phyloP scores from a whole-genome alignment of 2,113 vertebrate genomes.

The Phylloscopus whistleri region DNA sequence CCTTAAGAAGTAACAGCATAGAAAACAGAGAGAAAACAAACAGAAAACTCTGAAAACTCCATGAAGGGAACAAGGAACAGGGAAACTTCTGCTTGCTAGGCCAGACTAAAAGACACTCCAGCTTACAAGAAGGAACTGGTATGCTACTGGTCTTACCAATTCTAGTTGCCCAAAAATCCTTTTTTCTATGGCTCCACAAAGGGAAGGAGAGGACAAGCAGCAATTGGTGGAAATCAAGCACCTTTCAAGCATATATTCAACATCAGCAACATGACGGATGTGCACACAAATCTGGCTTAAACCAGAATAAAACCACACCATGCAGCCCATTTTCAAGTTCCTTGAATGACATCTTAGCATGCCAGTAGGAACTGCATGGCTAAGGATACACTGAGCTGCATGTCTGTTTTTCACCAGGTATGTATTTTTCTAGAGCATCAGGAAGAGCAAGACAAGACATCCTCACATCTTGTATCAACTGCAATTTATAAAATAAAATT shows the following conservation, averaged over 20 bases:
- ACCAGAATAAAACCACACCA: not conserved
- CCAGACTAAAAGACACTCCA: not conserved
- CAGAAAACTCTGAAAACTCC: not conserved
- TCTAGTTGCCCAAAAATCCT: not conserved
- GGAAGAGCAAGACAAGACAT: not conserved
- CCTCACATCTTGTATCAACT: not conserved
- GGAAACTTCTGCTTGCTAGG: not conserved
- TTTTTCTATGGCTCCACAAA: not conserved
- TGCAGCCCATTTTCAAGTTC: not conserved
- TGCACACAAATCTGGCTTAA: not conserved
- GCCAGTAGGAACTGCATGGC: not conserved
- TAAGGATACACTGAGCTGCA: not conserved
- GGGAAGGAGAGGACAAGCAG: not conserved
- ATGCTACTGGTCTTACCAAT: not conserved
- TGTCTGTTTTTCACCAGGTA: not conserved
- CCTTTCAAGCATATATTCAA: not conserved
- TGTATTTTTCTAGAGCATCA: not conserved
- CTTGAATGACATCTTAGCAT: not conserved
- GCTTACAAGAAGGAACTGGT: not conserved
- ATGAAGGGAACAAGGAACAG: not conserved
- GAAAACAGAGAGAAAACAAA: not conserved
- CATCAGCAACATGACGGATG: accelerated
- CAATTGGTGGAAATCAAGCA: not conserved
- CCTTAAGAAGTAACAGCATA: not conserved
- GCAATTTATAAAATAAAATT: not conserved